phyloP scores from a whole-genome alignment of 2,113 vertebrate genomes.

The Cichladusa arquata region DNA sequence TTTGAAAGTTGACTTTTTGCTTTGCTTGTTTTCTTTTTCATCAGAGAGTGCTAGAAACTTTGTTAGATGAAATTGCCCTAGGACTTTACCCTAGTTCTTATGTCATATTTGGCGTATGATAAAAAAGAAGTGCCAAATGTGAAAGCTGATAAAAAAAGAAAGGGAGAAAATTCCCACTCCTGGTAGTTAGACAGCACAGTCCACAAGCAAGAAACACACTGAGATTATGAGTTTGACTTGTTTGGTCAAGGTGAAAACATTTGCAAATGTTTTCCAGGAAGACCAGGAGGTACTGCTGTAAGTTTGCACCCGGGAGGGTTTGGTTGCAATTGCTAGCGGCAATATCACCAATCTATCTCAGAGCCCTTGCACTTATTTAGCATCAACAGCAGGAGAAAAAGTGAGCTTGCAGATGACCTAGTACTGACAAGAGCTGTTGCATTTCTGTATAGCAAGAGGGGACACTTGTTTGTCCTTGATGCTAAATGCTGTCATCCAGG shows the following conservation, averaged over 20 bases:
- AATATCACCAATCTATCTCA: not conserved
- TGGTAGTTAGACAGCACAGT: not conserved
- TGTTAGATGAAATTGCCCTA: not conserved
- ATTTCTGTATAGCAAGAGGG: not conserved
- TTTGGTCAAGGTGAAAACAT: slow-evolving; percentile 55
- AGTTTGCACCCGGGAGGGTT: not conserved
- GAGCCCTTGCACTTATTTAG: not conserved
- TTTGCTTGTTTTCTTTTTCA: not conserved
- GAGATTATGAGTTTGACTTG: slow-evolving; percentile 16
- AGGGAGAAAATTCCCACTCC: not conserved
- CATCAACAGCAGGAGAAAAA: not conserved
- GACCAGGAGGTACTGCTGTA: not conserved
- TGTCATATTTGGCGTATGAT: not conserved
- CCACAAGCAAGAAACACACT: not conserved
- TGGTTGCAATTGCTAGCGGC: not conserved
- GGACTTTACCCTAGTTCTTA: not conserved
- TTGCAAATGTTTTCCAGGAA: not conserved
- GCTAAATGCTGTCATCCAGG: not conserved
- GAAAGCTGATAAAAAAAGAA: not conserved
- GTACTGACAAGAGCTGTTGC: not conserved
- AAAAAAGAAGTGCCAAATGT: not conserved
- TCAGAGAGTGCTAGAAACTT: not conserved
- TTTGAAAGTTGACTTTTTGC: not conserved
- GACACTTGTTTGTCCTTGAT: not conserved
- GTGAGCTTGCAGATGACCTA: slow-evolving; percentile 2